Base-by-base conservation (phyloP, 2,797 vertebrate species). In the Fundulus diaphanus region DNA sequence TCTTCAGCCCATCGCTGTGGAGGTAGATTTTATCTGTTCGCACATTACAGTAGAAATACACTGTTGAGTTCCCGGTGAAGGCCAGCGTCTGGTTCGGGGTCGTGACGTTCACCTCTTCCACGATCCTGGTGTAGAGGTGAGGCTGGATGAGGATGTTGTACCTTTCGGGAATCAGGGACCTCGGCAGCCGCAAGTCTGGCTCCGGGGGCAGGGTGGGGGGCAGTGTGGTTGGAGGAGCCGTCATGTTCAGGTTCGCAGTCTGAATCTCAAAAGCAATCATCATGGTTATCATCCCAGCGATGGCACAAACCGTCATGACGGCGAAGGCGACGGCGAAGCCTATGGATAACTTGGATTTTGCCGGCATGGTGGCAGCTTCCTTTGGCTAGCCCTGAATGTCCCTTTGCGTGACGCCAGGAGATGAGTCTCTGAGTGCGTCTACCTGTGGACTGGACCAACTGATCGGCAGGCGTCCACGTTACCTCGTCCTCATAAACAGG, bases 201-300 rank as follows among this genome's bases (percentile, higher is more conserved):
- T 90, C 89, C 2, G 78, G 88, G 27, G n/a, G 73, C 1, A 49
- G 24, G 0, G 88, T 87, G 52, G 89, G 88, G 49, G 79, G 0
- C 0, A 6, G 0, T 0, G 3, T 0, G 13, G 72, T 78, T 0
- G 94, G 91, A 4, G 33, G 84, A 1, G 27, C 5, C 0, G 87
- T 85, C 1, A 89, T 85, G 2, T 79, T 74, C 2, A 90, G 6
- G 2, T 29, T 15, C 1, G 4, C 0, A 4, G 84, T 78, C 85
- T 96, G 75, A 11, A 87, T 76, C 0, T 93, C 33, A 0, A 96
- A 98, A 0, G 97, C 40, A 7, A 96, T 93, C 0, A 96, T 80
- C 90, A 99, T 95, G 0, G 94, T 89, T 0, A 97, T 31, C 54
- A 97, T 94, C 76, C 95, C 95, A 22, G 84, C 87, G 20, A 96